Evolutionary conservation across 2,888 invertebrate species (phyloP), one percentile per base, ranked within the genome.

Genomic region (Stramonita haemastoma): DNA sequence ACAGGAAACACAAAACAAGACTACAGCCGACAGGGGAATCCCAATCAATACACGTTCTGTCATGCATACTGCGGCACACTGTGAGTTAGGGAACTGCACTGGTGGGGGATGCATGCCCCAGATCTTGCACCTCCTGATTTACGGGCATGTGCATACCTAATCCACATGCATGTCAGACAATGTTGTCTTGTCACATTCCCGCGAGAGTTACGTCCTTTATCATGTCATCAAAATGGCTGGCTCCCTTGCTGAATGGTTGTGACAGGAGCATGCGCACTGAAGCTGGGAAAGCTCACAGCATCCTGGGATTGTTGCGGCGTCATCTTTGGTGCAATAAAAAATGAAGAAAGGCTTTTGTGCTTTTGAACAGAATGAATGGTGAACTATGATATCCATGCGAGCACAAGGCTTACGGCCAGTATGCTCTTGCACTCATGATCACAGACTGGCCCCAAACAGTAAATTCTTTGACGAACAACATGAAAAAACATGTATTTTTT

Each of bases 101-200:
- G 32, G 13, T n/a, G n/a, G 73, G 11, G n/a, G n/a, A 29, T n/a
- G 8, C n/a, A 5, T 73, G 13, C n/a, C 26, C 29, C 83, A 26
- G 46, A 46, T 46, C 29, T 57, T 17, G n/a, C 56, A 66, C 32
- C 86, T 66, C 86, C 66, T 86, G 86, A 86, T 86, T 86, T 86
- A 86, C 34, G 56, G n/a, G 86, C 86, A 60, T 66, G 86, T 66
- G 86, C 86, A 86, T 86, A 86, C 86, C 86, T 86, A 66, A 86
- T 60, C 86, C 86, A 66, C 32, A 60, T 66, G 86, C 87, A 87
- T 87, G 87, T 87, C 87, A 36, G 87, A 87, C 36, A 70, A 73
- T 73, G 87, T 46, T 87, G 87, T 87, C 87, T 87, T 87, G 87
- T 87, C 87, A 87, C 87, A 87, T 73, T 87, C 87, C 73, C 87